Conservation (phyloP, 2,888 invertebrate species). For the Sminthurinus aureus region DNA sequence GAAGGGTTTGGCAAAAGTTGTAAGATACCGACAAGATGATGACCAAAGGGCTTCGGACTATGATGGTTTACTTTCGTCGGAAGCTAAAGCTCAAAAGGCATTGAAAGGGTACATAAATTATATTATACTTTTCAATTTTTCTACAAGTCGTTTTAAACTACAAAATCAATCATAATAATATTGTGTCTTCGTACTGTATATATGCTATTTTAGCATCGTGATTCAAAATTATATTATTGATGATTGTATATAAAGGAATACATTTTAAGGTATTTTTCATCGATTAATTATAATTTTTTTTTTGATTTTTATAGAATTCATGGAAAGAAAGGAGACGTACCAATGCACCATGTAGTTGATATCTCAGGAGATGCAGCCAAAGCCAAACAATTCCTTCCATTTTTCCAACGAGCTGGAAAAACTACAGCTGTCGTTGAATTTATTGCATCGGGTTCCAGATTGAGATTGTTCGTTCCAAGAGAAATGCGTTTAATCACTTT, state of each 20-base stretch:
- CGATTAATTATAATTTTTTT: too few relatives aligned
- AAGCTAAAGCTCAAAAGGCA: conserved; percentile 89
- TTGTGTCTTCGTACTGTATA: too few relatives aligned
- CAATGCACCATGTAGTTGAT: conserved; percentile 84
- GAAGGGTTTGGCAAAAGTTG: conserved; percentile 91
- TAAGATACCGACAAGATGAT: conserved; percentile 93
- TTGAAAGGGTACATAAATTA: too few relatives aligned
- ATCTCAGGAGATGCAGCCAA: conserved; percentile 81
- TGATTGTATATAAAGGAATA: too few relatives aligned
- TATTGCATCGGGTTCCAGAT: conserved; percentile 93
- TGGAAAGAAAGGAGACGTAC: conserved; percentile 84
- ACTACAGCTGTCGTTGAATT: conserved; percentile 95
- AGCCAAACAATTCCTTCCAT: conserved; percentile 91
- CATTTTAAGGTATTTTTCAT: too few relatives aligned
- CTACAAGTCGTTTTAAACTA: too few relatives aligned
- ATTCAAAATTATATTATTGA: too few relatives aligned
- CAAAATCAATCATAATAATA: too few relatives aligned
- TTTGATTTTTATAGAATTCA: too few relatives aligned
- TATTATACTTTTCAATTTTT: too few relatives aligned
- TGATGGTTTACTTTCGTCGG: conserved; percentile 90
- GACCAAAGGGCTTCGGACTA: conserved; percentile 94
- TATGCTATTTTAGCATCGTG: too few relatives aligned
- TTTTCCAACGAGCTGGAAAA: conserved; percentile 87
- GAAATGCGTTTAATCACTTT: conserved; percentile 95
- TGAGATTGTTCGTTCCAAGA: conserved; percentile 92